Conservation (phyloP, 2,113 vertebrate genomes). For the Lota lota region DNA sequence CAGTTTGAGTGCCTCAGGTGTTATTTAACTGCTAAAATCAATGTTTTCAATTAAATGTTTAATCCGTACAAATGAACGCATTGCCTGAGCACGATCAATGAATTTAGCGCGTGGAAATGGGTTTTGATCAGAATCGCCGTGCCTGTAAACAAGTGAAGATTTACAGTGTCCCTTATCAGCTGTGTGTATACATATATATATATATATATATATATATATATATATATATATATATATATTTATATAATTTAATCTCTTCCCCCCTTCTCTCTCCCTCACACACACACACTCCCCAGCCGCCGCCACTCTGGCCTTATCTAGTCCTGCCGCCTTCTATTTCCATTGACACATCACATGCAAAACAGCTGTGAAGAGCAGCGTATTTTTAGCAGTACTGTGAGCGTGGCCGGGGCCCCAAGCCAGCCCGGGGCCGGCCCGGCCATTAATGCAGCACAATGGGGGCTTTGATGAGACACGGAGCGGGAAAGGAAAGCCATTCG, state of each 20-base stretch:
- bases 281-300: slow-evolving; percentile 36
- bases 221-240: too few species aligned
- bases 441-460: slow-evolving; percentile 69
- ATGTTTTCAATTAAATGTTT: too few species aligned
- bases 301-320: slow-evolving; percentile 57
- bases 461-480: slow-evolving; percentile 67
- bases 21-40: too few species aligned
- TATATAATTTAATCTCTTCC: slow-evolving; percentile 1
- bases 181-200: too few species aligned
- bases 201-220: too few species aligned
- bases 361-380: slow-evolving; percentile 75
- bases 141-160: too few species aligned
- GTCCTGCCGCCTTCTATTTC: slow-evolving; percentile 65
- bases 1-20: too few species aligned
- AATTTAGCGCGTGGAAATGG: too few species aligned
- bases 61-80: too few species aligned
- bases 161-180: too few species aligned
- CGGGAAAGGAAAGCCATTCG: slow-evolving; percentile 63
- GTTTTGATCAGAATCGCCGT: too few species aligned
- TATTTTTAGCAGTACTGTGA: slow-evolving; percentile 75
- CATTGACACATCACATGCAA: slow-evolving; percentile 77
- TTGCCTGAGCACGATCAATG: too few species aligned
- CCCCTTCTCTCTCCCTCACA: neutral
- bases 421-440: slow-evolving; percentile 54
- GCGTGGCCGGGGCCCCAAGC: slow-evolving; percentile 46